These are phyloP conservation scores for Steinernema scapterisci DNA, from an alignment of 2,888 invertebrate species.

Conservation along the genomic window DNA sequence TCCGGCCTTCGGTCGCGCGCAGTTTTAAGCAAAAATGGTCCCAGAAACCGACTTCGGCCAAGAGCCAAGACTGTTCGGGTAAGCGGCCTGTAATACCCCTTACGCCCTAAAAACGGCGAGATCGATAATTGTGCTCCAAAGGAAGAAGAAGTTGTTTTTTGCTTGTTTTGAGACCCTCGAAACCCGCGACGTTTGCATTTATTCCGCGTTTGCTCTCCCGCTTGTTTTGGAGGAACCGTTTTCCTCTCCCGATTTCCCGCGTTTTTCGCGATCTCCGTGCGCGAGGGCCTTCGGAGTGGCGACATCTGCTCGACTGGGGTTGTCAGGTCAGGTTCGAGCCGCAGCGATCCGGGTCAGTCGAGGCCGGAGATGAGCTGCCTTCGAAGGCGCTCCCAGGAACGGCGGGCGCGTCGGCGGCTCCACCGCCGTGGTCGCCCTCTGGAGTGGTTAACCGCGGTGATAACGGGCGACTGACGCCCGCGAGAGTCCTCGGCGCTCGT, in stretches of 20 bases:
- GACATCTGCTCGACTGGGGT: no score
- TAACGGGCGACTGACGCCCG: neutral
- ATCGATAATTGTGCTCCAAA: slow-evolving; percentile 2
- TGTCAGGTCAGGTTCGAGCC: no score
- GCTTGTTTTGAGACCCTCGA: neutral
- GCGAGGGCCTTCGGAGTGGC: no score
- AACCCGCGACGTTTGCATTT: slow-evolving; percentile 1
- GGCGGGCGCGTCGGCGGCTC: no score
- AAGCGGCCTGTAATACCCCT: neutral
- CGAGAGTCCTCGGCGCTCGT: neutral
- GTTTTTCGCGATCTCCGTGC: neutral
- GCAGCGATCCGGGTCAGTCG: neutral
- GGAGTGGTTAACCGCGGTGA: neutral
- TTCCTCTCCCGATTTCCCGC: no score
- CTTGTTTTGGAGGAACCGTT: no score
- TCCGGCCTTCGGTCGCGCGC: neutral
- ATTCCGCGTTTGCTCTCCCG: neutral
- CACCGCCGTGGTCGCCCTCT: no score
- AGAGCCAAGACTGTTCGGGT: neutral
- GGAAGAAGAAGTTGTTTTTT: slow-evolving; percentile 15
- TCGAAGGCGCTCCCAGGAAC: no score
- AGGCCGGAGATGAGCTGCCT: neutral
- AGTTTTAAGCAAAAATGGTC: no score
- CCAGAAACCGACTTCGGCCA: neutral
- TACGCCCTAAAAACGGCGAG: neutral